Evolutionary conservation across 2,888 invertebrate species (phyloP), one percentile per base, ranked within the genome.

Genomic region (Endomychus coccineus): DNA sequence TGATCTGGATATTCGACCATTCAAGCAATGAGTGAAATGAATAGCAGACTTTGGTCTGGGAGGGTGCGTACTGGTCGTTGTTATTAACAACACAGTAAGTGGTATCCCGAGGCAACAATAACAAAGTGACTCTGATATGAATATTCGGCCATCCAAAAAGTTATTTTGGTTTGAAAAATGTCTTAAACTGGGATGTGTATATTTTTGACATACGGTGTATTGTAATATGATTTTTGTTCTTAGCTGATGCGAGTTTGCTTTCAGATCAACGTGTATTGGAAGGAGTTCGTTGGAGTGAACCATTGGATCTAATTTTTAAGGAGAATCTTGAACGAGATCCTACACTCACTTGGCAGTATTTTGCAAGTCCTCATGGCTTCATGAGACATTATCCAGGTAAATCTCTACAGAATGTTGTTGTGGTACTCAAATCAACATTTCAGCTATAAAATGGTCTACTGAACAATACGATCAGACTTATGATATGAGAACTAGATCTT

Each of bases 311-410:
- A 28, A 84, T 83, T 50, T 97, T 96, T 66, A 80, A 79, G 49
- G 78, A 82, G 56, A 95, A 95, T 67, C 82, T 81, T 54, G 75
- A 80, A 56, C 77, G 77, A 37, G 89, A 92, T 67, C 85, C 86
- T n/a, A 83, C 90, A 2, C 70, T 95, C 24, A 86, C 86, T 6
- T 98, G 95, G 90, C 98, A 98, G 70, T 96, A 91, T 67, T 98
- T 97, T 67, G 95, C 97, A 44, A 95, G 94, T 66, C 83, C 94
- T 22, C 80, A 84, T 21, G 98, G 98, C 28, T 95, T 96, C 64
- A 89, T 98, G 79, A 75, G 97, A 53, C 89, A 91, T 62, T 98
- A 85, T 70, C 98, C 98, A 52, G 87, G 86, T 85, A 72, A 59
- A 45, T 29, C 11, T 39, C 10, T 6, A 9, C 15, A 5, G 4